phyloP scores from a whole-genome alignment of 1,140 invertebrate genomes.

The Trypoxylus dichotomus region DNA sequence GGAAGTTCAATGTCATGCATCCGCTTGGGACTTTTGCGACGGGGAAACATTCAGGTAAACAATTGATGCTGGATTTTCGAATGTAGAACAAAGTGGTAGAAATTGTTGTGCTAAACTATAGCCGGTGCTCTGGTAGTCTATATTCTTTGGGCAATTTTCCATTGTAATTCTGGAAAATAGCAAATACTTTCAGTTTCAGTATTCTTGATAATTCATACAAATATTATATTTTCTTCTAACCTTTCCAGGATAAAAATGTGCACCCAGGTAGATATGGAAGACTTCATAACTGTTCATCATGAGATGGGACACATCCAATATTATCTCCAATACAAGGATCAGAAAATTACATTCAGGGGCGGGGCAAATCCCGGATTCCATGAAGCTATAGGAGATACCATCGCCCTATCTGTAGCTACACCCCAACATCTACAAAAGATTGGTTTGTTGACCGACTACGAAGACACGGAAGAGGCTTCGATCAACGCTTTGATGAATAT shows the following conservation, averaged over 20 bases:
- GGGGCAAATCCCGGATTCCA: constrained; percentile 79
- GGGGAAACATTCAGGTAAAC: constrained; percentile 63
- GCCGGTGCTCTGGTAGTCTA: too few relatives aligned
- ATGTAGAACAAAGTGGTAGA: too few relatives aligned
- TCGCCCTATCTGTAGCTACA: constrained; percentile 66
- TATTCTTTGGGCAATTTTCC: too few relatives aligned
- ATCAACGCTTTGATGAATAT: constrained; percentile 66
- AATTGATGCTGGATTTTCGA: not conserved
- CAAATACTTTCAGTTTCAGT: too few relatives aligned
- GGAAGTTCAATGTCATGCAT: constrained; percentile 73
- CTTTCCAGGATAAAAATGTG: constrained; percentile 76
- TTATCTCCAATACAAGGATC: constrained; percentile 70
- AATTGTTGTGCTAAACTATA: too few relatives aligned
- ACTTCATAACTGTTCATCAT: constrained; percentile 75
- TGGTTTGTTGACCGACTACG: constrained; percentile 56
- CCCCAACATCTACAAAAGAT: constrained; percentile 61
- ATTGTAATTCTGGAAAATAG: too few relatives aligned
- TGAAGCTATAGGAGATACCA: constrained; percentile 72
- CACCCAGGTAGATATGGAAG: constrained; percentile 65
- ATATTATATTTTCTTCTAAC: not conserved
- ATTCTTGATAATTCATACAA: too few relatives aligned
- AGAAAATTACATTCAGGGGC: constrained; percentile 64
- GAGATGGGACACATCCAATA: constrained; percentile 80
- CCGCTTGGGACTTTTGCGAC: constrained; percentile 79
- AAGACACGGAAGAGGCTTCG: constrained; percentile 54